Evolutionary conservation across 2,797 vertebrate genomes (phyloP).

Genomic region (Scleropages formosus): DNA sequence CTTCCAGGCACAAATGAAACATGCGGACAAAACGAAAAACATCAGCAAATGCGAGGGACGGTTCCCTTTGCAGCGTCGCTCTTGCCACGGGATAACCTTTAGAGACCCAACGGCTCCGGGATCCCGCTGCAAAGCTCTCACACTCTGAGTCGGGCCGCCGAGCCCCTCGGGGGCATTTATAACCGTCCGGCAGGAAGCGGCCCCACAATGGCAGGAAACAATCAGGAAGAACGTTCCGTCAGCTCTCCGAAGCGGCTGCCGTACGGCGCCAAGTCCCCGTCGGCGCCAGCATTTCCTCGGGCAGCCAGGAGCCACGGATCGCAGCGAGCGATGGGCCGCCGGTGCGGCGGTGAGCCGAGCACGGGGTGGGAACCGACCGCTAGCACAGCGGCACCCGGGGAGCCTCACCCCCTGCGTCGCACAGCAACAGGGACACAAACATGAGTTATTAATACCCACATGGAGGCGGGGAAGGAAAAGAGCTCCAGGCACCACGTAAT

Average conservation of each 20-base stretch:
- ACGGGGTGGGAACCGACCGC: constrained; percentile 32
- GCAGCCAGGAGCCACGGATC: neutral
- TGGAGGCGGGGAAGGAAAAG: neutral
- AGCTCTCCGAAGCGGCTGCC: constrained; percentile 53
- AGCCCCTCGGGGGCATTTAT: constrained; percentile 47
- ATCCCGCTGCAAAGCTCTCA: constrained; percentile 5
- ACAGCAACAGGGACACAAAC: constrained; percentile 19
- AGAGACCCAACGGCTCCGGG: no score
- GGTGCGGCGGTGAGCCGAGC: constrained; percentile 26
- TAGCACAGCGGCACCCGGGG: neutral
- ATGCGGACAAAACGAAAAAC: no score
- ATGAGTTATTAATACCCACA: constrained; percentile 6
- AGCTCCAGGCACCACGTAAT: neutral
- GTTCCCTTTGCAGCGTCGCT: no score
- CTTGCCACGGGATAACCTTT: no score
- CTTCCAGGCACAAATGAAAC: no score
- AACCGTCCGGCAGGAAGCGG: constrained; percentile 60
- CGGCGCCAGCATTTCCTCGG: constrained; percentile 45
- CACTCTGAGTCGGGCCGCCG: constrained; percentile 31
- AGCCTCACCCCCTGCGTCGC: neutral
- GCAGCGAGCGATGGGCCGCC: constrained; percentile 23
- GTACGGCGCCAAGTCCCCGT: constrained; percentile 40
- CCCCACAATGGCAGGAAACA: constrained; percentile 77
- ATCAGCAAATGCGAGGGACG: no score
- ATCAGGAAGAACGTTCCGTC: constrained; percentile 71